Evolutionary conservation across 2,888 invertebrate genomes (phyloP).

Genomic region (Ennomos fuscantarius): DNA sequence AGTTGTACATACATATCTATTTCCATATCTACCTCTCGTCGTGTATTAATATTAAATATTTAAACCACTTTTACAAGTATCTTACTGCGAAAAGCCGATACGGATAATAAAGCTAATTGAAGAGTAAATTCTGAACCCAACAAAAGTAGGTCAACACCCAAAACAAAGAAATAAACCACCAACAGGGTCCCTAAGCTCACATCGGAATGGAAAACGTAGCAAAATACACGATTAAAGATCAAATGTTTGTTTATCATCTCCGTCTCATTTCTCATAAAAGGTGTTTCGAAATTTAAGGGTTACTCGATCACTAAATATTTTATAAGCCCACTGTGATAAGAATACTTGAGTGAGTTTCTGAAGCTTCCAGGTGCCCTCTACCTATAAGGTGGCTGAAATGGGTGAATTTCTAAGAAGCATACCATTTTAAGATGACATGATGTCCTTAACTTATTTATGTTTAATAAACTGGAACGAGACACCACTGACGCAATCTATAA

Average conservation of each 20-base stretch:
- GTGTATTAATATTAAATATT: neutral
- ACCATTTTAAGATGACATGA: slow-evolving; percentile 37
- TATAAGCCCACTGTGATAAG: slow-evolving; percentile 61
- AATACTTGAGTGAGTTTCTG: slow-evolving; percentile 55
- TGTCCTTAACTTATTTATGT: slow-evolving; percentile 29
- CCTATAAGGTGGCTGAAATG: slow-evolving; percentile 54
- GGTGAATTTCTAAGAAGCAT: slow-evolving; percentile 49
- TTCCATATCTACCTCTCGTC: too few relatives aligned
- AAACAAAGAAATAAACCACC: slow-evolving; percentile 19
- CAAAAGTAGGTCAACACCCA: slow-evolving; percentile 15
- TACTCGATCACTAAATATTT: slow-evolving; percentile 60
- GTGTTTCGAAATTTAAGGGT: slow-evolving; percentile 48
- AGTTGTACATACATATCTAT: too few relatives aligned
- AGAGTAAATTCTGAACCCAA: slow-evolving; percentile 10
- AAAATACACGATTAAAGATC: slow-evolving; percentile 36
- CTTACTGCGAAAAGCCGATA: neutral
- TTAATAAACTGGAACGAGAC: slow-evolving; percentile 40
- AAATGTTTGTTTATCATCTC: slow-evolving; percentile 42
- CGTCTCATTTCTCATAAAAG: slow-evolving; percentile 41
- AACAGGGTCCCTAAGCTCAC: slow-evolving; percentile 14
- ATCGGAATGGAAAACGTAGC: slow-evolving; percentile 9
- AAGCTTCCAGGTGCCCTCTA: slow-evolving; percentile 51
- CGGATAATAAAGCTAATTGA: slow-evolving; percentile 3
- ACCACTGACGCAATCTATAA: slow-evolving; percentile 42
- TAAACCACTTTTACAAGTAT: neutral